Evolutionary conservation across 2,797 vertebrate species (phyloP), one percentile per base, ranked within the genome.

Genomic region (Decapterus maruadsi): DNA sequence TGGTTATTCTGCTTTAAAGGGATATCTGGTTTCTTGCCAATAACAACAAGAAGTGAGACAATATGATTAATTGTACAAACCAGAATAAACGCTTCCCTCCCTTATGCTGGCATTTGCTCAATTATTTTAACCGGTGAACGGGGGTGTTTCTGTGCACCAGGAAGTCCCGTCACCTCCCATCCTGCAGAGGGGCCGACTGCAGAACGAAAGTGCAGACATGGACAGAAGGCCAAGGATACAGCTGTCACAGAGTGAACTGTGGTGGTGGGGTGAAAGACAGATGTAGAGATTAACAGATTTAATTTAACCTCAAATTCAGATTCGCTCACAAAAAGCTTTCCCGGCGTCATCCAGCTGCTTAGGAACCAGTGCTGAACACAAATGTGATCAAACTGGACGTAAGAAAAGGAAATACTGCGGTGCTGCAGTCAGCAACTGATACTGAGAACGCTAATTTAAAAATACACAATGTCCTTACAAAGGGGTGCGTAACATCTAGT

Each of bases 121-220:
- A 65, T 59, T 58, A 31, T 59, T n/a, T 45, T 26, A 43, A 60
- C 4, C 5, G 19, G 4, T 60, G 20, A 66, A 48, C 20, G 29
- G 40, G 38, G 11, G 19, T 8, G 42, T 40, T 9, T 68, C 17
- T 58, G 42, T 34, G 11, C 20, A 61, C 38, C 66, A 84, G 83
- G 79, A 90, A 82, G 61, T 69, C 6, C 22, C 56, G 53, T 69
- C 61, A 54, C 29, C 63, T 81, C 57, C 69, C 68, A 79, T 82
- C 74, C 77, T 68, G 66, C 66, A 56, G 57, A 26, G 16, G 6
- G 11, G n/a, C 22, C 50, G 14, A 40, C 77, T 68, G 66, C 66
- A 19, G 34, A 22, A 40, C 1, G 1, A 20, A 34, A 53, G 34
- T 38, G 22, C 13, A 54, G 19, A 16, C 6, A 60, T 8, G 8